Conservation (phyloP, 2,888 invertebrate species). For the Nowickia ferox region DNA sequence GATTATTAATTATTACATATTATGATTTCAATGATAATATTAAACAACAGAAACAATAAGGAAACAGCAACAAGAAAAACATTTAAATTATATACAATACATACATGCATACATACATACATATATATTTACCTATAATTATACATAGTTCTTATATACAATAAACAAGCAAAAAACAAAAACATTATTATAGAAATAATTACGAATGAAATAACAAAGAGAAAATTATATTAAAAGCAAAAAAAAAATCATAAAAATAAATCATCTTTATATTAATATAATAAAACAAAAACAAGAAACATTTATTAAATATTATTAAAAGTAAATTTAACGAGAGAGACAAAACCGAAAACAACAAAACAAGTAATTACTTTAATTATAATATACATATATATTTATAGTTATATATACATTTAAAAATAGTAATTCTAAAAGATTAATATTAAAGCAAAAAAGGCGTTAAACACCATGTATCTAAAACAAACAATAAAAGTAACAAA, state of each 20-base stretch:
- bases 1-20: constrained; percentile 47
- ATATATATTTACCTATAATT: constrained; percentile 72
- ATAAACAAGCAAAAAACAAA: constrained; percentile 42
- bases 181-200: constrained; percentile 53
- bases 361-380: constrained; percentile 66
- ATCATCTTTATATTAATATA: constrained; percentile 63
- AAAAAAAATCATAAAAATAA: constrained; percentile 31
- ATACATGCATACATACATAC: constrained; percentile 9
- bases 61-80: constrained; percentile 57
- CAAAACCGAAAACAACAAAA: constrained; percentile 68
- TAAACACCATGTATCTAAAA: constrained; percentile 68
- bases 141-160: constrained; percentile 67
- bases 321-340: constrained; percentile 66
- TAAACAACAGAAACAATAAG: constrained; percentile 48
- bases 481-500: constrained; percentile 53
- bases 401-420: constrained; percentile 58
- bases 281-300: constrained; percentile 52
- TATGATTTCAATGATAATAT: constrained; percentile 55
- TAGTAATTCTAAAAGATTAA: constrained; percentile 60
- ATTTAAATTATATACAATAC: constrained; percentile 64
- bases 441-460: constrained; percentile 61
- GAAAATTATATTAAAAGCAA: constrained; percentile 48
- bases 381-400: constrained; percentile 57
- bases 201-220: constrained; percentile 54
- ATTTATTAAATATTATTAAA: constrained; percentile 68